These are phyloP conservation scores for Diloba caeruleocephala DNA, from an alignment of 2,888 invertebrate species.

Conservation along the genomic window DNA sequence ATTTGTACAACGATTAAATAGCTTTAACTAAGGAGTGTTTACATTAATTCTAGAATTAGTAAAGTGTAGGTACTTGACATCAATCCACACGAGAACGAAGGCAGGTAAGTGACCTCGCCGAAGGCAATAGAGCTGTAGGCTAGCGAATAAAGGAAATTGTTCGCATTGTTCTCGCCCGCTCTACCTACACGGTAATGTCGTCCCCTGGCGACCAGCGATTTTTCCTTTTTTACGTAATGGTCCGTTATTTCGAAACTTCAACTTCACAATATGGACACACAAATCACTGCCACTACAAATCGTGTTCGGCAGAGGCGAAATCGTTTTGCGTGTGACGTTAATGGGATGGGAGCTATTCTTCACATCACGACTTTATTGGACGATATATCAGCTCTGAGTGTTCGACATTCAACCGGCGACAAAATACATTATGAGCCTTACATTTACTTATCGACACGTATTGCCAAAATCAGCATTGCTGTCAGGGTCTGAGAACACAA, in stretches of 20 bases:
- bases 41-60: neutral
- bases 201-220: conserved; percentile 24
- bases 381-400: conserved; percentile 71
- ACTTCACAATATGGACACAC: conserved; percentile 70
- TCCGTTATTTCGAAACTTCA: conserved; percentile 64
- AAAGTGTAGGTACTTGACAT: conserved; percentile 4
- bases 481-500: conserved; percentile 8
- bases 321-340: conserved; percentile 81
- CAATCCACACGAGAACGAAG: conserved; percentile 8
- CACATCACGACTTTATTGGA: conserved; percentile 80
- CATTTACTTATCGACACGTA: conserved; percentile 28
- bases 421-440: conserved; percentile 49
- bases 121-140: conserved; percentile 36
- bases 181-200: conserved; percentile 31
- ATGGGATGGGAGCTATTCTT: conserved; percentile 81
- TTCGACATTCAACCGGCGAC: conserved; percentile 49
- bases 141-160: conserved; percentile 34
- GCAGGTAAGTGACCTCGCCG: conserved; percentile 32
- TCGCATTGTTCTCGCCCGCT: conserved; percentile 42
- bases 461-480: conserved; percentile 22
- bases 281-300: conserved; percentile 80
- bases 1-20: too few relatives aligned
- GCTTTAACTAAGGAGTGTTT: too few relatives aligned
- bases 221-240: conserved; percentile 56
- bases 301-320: conserved; percentile 69